Base-by-base conservation (phyloP, 2,888 invertebrate species). In the Xanthorhoe designata region DNA sequence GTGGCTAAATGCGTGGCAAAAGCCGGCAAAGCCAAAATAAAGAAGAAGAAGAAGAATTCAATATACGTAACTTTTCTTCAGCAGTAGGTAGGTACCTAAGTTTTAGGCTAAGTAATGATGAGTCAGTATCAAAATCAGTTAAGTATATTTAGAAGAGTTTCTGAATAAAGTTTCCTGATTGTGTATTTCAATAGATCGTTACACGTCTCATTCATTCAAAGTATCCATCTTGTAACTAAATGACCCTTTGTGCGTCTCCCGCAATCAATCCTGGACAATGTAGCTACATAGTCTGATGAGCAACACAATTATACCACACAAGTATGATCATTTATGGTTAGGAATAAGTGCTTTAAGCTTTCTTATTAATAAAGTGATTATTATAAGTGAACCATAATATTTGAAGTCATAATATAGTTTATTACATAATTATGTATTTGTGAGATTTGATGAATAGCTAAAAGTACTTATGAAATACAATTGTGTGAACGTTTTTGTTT, bases 111-210 rank as follows among this genome's bases (percentile, higher is more conserved):
- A 7, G 8, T 32, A 32, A 45, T 56, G 42, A 19, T 51, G 19
- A 51, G 24, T 51, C 51, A 51, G 51, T 51, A 10, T 17, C 38
- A 18, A 19, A 54, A 54, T 8, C 4, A 38, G 38, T 38, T 38
- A 38, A 8, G 6, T 10, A 18, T 24, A 19, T 51, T 13, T 15
- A 51, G 51, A 24, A 17, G 18, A 50, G 58, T 17, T 29, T 24
- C 79, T 83, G 80, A 81, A 86, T 87, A 84, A 86, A 86, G 86
- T 86, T 87, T 84, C 80, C 77, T 82, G 71, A 75, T 76, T 73
- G 75, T 71, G 73, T 76, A 78, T 84, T 84, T 88, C 81, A 89
- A 90, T 89, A 82, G 86, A 82, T 90, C 88, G 86, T 90, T 89
- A 85, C 74, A 73, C 73, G 75, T 75, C 75, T 75, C 77, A 75